A percentile compares a stretch with the other conserved stretches of the same genome.
These are phyloP conservation scores for Cyanistes caeruleus DNA, from an alignment of 2,113 vertebrate genomes.

Conservation along the genomic window DNA sequence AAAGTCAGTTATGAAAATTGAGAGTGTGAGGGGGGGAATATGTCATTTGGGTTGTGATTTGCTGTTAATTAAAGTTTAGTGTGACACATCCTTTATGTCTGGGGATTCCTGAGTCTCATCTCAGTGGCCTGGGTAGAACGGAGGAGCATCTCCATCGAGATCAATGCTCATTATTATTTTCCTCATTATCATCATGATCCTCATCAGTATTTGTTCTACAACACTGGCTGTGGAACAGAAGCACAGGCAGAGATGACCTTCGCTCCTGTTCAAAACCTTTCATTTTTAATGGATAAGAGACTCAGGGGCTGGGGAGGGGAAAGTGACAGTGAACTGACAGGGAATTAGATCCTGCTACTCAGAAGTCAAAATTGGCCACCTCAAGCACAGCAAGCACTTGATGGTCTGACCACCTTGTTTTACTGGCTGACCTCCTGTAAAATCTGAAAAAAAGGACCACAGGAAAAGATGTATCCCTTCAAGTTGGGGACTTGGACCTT, in stretches of 20 bases:
- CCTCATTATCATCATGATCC: slow-evolving; percentile 65
- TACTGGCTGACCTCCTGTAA: not conserved
- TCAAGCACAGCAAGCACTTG: not conserved
- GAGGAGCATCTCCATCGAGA: slow-evolving; percentile 56
- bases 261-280: not conserved
- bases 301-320: not conserved
- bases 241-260: slow-evolving; percentile 32
- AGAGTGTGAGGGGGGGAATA: not conserved
- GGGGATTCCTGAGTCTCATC: slow-evolving; percentile 59
- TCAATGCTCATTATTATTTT: slow-evolving; percentile 69
- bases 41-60: slow-evolving; percentile 61
- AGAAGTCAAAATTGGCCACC: not conserved
- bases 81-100: slow-evolving; percentile 62
- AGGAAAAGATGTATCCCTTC: not conserved
- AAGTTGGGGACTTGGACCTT: not conserved
- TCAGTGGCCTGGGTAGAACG: slow-evolving; percentile 43
- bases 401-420: not conserved
- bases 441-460: not conserved
- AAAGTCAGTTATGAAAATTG: slow-evolving; percentile 36
- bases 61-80: slow-evolving; percentile 62
- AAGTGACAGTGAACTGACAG: not conserved
- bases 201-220: slow-evolving; percentile 66
- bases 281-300: not conserved
- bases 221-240: slow-evolving; percentile 16
- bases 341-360: not conserved